A percentile compares a stretch with the other conserved stretches of the same genome.
These are phyloP conservation scores for Cydia splendana DNA, from an alignment of 1,140 invertebrate species.

Conservation along the genomic window DNA sequence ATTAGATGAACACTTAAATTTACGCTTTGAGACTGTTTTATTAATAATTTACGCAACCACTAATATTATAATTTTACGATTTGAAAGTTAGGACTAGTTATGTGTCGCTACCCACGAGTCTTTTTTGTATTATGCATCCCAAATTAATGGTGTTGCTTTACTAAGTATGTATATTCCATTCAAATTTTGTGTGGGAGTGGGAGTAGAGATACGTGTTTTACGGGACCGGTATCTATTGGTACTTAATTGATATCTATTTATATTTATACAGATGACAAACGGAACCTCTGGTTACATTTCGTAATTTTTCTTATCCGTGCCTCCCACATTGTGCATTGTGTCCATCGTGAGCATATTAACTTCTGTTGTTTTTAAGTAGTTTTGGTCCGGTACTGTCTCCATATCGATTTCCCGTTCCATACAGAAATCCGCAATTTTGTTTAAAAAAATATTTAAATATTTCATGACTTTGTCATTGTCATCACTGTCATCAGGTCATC, in stretches of 20 bases:
- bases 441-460: no score
- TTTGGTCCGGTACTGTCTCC: background rate
- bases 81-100: constrained; percentile 18
- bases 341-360: background rate
- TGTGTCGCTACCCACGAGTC: constrained; percentile 5
- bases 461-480: no score
- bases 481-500: no score
- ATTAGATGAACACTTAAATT: background rate
- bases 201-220: constrained; percentile 15
- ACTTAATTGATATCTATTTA: background rate
- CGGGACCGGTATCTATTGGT: constrained; percentile 13
- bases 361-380: background rate
- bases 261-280: background rate
- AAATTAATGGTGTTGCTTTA: constrained; percentile 20
- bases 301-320: background rate
- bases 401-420: no score
- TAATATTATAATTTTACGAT: background rate
- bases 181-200: constrained; percentile 10
- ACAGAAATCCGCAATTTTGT: no score
- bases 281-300: constrained; percentile 8
- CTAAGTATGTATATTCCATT: constrained; percentile 5
- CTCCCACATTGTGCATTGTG: constrained; percentile 2
- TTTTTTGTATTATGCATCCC: background rate
- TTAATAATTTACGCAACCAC: background rate
- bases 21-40: background rate